Evolutionary conservation across 1,140 invertebrate genomes (phyloP), one percentile per base, ranked within the genome.

Genomic region (Drosophila bocqueti): DNA sequence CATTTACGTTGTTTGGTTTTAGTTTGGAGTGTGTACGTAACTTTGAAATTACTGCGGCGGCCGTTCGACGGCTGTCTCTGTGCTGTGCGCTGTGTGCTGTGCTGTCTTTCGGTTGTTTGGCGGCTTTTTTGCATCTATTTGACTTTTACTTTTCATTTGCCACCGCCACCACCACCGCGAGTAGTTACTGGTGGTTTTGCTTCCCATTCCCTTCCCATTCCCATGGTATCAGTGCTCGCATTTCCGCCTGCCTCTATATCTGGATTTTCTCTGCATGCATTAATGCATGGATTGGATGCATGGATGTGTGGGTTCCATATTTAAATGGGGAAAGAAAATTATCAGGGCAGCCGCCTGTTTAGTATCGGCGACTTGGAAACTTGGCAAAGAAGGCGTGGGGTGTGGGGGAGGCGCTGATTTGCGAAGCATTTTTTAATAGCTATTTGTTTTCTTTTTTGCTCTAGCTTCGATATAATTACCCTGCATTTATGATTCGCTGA

Each of bases 121-220:
- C 68, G 71, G 81, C 80, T 89, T 89, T 57, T 86, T 84, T 89
- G 81, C 66, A 76, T 81, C 85, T 78, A 90, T 87, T 87, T 89
- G 84, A 90, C 84, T 89, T 89, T 89, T 89, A 90, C 85, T 89
- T 89, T 89, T 89, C 65, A 90, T 90, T 81, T 84, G 77, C 15
- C 26, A 26, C 15, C 46, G 15, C 15, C 46, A 49, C 24, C 24
- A 24, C 24, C 24, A 24, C 26, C 47, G 34, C 59, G 36, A 69
- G 26, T 36, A 36, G n/a, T 58, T 42, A 45, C 45, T 59, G 49
- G 13, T 34, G 52, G 31, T 24, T 34, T 34, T 63, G 29, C 16
- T 54, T 34, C 59, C 4, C 59, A 4, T 46, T 61, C 46, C 77
- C 67, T 77, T 78, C 45, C 62, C 45, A 72, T 72, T 60, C 2